Evolutionary conservation across 2,888 invertebrate species (phyloP).

Genomic region (Xylota sylvarum): DNA sequence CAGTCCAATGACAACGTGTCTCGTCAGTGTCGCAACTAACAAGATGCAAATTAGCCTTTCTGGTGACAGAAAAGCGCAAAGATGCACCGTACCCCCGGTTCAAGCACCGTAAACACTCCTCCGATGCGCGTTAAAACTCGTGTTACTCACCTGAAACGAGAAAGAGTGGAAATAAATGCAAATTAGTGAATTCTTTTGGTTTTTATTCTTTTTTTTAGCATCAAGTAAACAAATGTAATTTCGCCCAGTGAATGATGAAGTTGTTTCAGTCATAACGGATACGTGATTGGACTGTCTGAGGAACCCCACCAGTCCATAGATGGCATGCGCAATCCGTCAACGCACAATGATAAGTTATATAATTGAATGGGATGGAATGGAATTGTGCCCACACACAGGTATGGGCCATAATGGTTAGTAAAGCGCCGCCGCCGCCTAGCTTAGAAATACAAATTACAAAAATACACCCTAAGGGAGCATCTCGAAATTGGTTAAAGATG

Average conservation of each 20-base stretch:
- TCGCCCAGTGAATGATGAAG: slow-evolving; percentile 70
- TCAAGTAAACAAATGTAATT: slow-evolving; percentile 73
- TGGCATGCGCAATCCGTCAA: slow-evolving; percentile 37
- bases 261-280: slow-evolving; percentile 70
- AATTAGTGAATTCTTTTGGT: slow-evolving; percentile 59
- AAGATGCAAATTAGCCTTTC: slow-evolving; percentile 74
- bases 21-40: slow-evolving; percentile 63
- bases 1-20: slow-evolving; percentile 59
- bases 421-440: slow-evolving; percentile 69
- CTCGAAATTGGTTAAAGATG: slow-evolving; percentile 44
- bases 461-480: slow-evolving; percentile 44
- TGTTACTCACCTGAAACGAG: slow-evolving; percentile 75
- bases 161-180: slow-evolving; percentile 62
- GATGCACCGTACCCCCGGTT: slow-evolving; percentile 55
- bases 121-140: slow-evolving; percentile 57
- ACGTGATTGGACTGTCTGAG: slow-evolving; percentile 71
- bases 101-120: slow-evolving; percentile 53
- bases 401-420: slow-evolving; percentile 15
- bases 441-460: slow-evolving; percentile 44
- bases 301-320: slow-evolving; percentile 21
- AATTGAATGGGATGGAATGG: slow-evolving; percentile 52
- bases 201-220: slow-evolving; percentile 49
- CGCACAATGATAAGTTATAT: slow-evolving; percentile 54
- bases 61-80: slow-evolving; percentile 69
- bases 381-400: slow-evolving; percentile 56